Percentiles rank a stretch among this genome's conserved stretches.
Evolutionary conservation across 2,888 invertebrate genomes (phyloP).

Genomic region (Glyphotaelius pellucidus): DNA sequence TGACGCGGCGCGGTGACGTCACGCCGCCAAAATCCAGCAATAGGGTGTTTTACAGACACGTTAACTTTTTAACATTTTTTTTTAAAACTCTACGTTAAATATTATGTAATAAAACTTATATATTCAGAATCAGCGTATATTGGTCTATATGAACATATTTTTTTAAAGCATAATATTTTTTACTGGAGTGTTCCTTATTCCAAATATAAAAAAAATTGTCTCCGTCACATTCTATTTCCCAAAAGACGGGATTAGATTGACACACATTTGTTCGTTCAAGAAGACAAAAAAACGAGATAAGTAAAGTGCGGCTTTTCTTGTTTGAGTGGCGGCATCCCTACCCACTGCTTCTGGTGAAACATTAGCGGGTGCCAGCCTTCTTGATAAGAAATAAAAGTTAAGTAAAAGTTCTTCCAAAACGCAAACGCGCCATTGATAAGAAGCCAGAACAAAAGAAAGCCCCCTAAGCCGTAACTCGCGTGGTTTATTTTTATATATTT

Average conservation of each 20-base stretch:
- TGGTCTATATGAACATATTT: too few relatives aligned
- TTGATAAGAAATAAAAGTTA: conserved; percentile 64
- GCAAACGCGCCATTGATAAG: conserved; percentile 60
- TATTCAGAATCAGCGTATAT: too few relatives aligned
- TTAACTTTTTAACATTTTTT: too few relatives aligned
- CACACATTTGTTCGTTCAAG: background rate
- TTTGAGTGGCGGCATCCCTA: background rate
- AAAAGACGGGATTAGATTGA: background rate
- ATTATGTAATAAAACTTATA: too few relatives aligned
- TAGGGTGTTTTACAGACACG: too few relatives aligned
- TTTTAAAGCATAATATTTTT: too few relatives aligned
- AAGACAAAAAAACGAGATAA: background rate
- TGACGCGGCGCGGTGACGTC: too few relatives aligned
- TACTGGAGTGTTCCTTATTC: too few relatives aligned
- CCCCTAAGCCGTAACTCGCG: conserved; percentile 47
- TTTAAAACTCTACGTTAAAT: too few relatives aligned
- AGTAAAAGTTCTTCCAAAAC: conserved; percentile 59
- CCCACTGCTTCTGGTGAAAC: conserved; percentile 42
- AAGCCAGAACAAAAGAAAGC: conserved; percentile 44
- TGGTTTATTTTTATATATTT: conserved; percentile 47
- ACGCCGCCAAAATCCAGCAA: too few relatives aligned
- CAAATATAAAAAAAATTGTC: background rate
- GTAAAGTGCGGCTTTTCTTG: background rate
- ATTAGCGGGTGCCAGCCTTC: conserved; percentile 59
- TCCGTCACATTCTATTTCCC: background rate